These are phyloP conservation scores for Microchrysa polita DNA, from an alignment of 2,888 invertebrate species.

Conservation along the genomic window DNA sequence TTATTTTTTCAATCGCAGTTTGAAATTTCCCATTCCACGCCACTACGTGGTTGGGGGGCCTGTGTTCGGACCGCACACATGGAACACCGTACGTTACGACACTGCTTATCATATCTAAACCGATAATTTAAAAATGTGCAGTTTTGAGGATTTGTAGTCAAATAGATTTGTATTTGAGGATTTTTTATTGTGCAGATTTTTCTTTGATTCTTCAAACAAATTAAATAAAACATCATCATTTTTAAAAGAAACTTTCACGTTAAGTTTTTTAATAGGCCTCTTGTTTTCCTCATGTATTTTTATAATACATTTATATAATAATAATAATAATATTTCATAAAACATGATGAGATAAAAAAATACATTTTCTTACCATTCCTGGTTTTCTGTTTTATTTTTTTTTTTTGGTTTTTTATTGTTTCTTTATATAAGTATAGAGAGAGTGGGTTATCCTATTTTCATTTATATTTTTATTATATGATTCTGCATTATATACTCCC, in stretches of 20 bases:
- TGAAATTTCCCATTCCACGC: too few species aligned
- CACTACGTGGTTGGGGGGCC: too few species aligned
- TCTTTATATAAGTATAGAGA: too few species aligned
- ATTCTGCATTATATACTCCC: not conserved
- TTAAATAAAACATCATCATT: not conserved
- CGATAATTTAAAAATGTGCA: too few species aligned
- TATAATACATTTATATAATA: conserved; percentile 38
- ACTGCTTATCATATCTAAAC: too few species aligned
- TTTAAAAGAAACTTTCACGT: conserved; percentile 42
- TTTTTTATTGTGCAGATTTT: too few species aligned
- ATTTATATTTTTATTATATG: conserved; percentile 4
- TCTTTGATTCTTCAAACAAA: too few species aligned
- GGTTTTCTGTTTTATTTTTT: conserved; percentile 12
- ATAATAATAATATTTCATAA: conserved; percentile 48
- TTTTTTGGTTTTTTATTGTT: conserved; percentile 7
- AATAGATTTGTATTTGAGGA: too few species aligned
- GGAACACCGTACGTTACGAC: too few species aligned
- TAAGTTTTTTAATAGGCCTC: conserved; percentile 42
- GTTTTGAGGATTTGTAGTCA: too few species aligned
- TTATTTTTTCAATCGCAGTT: too few species aligned
- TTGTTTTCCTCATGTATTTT: conserved; percentile 41
- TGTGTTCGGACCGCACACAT: too few species aligned
- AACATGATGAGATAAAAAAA: conserved; percentile 52
- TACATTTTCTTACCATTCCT: conserved; percentile 46
- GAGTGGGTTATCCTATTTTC: not conserved